phyloP scores from a whole-genome alignment of 2,797 vertebrate genomes.

The Leucoraja ocellata region DNA sequence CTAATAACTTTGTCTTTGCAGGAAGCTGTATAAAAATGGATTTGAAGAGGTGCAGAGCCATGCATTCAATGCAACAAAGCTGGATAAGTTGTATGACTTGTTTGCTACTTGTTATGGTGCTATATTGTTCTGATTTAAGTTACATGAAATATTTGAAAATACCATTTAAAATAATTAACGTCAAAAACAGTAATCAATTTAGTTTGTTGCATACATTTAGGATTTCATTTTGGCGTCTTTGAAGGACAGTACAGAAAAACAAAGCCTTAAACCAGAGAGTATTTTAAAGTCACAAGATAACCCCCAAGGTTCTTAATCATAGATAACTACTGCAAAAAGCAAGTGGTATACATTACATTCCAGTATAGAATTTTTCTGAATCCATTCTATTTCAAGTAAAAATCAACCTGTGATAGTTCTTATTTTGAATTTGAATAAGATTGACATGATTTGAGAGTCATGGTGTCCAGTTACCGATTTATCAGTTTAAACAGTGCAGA shows the following conservation, averaged over 20 bases:
- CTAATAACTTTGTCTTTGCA: constrained; percentile 49
- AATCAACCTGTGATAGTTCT: neutral
- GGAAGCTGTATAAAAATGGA: constrained; percentile 79
- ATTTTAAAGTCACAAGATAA: neutral
- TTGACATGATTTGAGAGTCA: neutral
- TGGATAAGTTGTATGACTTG: constrained; percentile 75
- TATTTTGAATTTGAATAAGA: neutral
- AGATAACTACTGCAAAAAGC: constrained; percentile 10
- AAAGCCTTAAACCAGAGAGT: neutral
- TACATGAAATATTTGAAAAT: neutral
- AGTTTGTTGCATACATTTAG: constrained; percentile 3
- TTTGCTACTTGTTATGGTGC: constrained; percentile 42
- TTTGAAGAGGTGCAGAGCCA: constrained; percentile 78
- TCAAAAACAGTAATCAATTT: neutral
- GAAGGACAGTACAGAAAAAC: constrained; percentile 32
- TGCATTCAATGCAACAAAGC: constrained; percentile 79
- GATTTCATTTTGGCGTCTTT: constrained; percentile 23
- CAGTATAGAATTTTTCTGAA: neutral
- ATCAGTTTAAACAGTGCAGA: neutral
- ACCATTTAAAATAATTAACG: neutral
- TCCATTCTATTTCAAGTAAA: neutral
- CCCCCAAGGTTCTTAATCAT: constrained; percentile 29
- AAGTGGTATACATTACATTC: neutral
- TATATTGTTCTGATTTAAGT: constrained; percentile 22
- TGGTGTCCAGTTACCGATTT: neutral